Evolutionary conservation across 1,140 invertebrate species (phyloP).

Genomic region (Agrypnia vestita): DNA sequence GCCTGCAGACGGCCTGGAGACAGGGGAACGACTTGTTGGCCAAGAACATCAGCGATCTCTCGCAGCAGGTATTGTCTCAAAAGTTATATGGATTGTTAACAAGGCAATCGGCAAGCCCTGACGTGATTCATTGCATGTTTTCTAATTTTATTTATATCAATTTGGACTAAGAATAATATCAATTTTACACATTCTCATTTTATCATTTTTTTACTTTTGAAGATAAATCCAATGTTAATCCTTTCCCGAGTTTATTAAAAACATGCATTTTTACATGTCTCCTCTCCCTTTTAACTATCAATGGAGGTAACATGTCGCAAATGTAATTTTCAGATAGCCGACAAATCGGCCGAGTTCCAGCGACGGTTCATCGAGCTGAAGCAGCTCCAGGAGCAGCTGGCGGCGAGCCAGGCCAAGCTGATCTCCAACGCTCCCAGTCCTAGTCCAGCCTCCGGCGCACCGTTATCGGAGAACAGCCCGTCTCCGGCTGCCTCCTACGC

Average conservation of each 20-base stretch:
- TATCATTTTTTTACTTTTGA: too few species aligned
- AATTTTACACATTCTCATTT: too few species aligned
- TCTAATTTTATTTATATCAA: too few species aligned
- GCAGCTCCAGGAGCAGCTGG: slow-evolving; percentile 47
- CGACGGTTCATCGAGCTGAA: slow-evolving; percentile 48
- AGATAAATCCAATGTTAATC: too few species aligned
- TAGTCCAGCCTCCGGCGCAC: neutral
- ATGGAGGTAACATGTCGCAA: too few species aligned
- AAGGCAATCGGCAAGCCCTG: too few species aligned
- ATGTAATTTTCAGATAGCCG: slow-evolving; percentile 41
- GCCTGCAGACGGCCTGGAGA: slow-evolving; percentile 57
- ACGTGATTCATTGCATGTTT: neutral
- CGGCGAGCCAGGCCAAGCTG: slow-evolving; percentile 8
- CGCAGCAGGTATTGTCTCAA: slow-evolving; percentile 43
- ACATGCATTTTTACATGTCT: too few species aligned
- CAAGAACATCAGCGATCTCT: slow-evolving; percentile 48
- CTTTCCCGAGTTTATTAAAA: too few species aligned
- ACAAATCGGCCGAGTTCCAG: slow-evolving; percentile 56
- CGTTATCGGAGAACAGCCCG: neutral
- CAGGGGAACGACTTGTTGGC: slow-evolving; percentile 52
- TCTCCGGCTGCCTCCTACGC: neutral
- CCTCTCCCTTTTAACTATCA: too few species aligned
- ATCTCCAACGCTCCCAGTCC: slow-evolving; percentile 8
- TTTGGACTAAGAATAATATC: too few species aligned
- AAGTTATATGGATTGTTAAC: neutral